Evolutionary conservation across 2,888 invertebrate genomes (phyloP).

Genomic region (Tipula helvola): DNA sequence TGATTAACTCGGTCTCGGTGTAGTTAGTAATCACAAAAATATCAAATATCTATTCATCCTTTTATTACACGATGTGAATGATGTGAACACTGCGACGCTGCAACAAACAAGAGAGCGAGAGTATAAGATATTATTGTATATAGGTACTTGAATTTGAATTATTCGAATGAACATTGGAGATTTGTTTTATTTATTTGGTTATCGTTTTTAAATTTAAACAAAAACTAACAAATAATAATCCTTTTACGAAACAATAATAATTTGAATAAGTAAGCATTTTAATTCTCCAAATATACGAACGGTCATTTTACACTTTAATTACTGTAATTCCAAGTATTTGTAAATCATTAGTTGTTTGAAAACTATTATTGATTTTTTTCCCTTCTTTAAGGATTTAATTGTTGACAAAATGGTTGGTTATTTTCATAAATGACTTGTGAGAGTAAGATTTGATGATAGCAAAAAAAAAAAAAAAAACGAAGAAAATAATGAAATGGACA

Average conservation of each 20-base stretch:
- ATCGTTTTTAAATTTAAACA: not conserved
- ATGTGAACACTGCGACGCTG: not conserved
- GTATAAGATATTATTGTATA: not conserved
- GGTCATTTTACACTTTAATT: no score
- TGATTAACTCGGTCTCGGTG: not conserved
- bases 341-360: no score
- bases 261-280: not conserved
- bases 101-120: not conserved
- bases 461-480: no score
- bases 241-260: not conserved
- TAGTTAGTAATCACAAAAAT: not conserved
- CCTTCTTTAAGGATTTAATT: no score
- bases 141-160: not conserved
- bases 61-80: not conserved
- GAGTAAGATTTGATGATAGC: no score
- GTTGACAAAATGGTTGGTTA: no score
- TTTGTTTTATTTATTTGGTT: not conserved
- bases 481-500: no score
- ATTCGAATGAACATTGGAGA: not conserved
- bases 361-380: no score
- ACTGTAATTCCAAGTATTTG: no score
- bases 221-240: not conserved
- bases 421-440: no score
- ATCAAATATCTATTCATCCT: not conserved
- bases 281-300: no score